These are phyloP conservation scores for Coenobita brevimanus DNA, from an alignment of 1,140 invertebrate genomes.

Conservation along the genomic window DNA sequence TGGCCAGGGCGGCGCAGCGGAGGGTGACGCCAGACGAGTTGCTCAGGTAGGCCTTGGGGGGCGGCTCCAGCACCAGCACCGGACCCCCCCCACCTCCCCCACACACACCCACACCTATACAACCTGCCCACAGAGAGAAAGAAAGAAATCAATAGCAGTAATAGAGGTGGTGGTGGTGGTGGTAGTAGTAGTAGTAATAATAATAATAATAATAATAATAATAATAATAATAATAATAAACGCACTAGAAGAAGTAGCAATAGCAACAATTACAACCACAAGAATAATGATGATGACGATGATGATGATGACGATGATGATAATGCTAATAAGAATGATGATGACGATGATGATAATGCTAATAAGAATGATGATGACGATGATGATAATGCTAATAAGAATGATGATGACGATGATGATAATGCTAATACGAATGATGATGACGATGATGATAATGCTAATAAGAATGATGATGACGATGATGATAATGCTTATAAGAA, in stretches of 20 bases:
- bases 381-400: too few relatives aligned
- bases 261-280: not conserved
- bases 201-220: not conserved
- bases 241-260: too few relatives aligned
- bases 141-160: not conserved
- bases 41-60: slow-evolving; percentile 54
- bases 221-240: not conserved
- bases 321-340: too few relatives aligned
- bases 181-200: not conserved
- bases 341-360: too few relatives aligned
- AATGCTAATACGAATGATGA: too few relatives aligned
- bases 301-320: not conserved
- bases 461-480: too few relatives aligned
- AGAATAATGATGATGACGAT: not conserved
- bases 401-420: too few relatives aligned
- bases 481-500: too few relatives aligned
- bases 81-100: slow-evolving; percentile 2
- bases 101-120: not conserved
- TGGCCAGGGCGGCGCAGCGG: slow-evolving; percentile 91
- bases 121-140: not conserved
- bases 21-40: slow-evolving; percentile 82
- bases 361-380: too few relatives aligned
- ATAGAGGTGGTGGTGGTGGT: not conserved
- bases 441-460: too few relatives aligned
- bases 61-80: slow-evolving; percentile 64